Percentiles rank a stretch among this genome's conserved stretches.
Evolutionary conservation across 2,797 vertebrate genomes (phyloP).

Genomic region (Myoxocephalus aenaeus): DNA sequence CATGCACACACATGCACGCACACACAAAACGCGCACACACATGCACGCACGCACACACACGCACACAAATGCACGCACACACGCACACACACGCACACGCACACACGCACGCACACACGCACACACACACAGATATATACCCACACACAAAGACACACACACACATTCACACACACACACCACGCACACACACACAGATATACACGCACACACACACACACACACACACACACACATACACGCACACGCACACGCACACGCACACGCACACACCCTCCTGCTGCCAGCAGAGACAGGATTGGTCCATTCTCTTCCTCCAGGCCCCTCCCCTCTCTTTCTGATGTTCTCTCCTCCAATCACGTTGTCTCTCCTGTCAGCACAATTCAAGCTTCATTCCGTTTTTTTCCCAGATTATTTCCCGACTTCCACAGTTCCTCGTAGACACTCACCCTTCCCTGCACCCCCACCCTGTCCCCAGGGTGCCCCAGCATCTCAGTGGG

Average conservation of each 20-base stretch:
- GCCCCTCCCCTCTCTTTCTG: slow-evolving; percentile 22
- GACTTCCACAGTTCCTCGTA: slow-evolving; percentile 43
- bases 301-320: slow-evolving; percentile 56
- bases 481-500: slow-evolving; percentile 74
- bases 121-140: slow-evolving; percentile 10
- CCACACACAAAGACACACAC: too few relatives aligned
- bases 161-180: slow-evolving; percentile 21
- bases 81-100: too few relatives aligned
- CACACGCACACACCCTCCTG: slow-evolving; percentile 45
- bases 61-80: too few relatives aligned
- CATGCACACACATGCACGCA: too few relatives aligned
- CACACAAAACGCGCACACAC: too few relatives aligned
- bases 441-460: slow-evolving; percentile 24
- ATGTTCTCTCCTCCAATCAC: slow-evolving; percentile 54
- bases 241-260: slow-evolving; percentile 16
- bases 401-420: slow-evolving; percentile 27
- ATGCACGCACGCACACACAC: too few relatives aligned
- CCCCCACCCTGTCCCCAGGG: slow-evolving; percentile 62
- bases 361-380: slow-evolving; percentile 51
- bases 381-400: slow-evolving; percentile 50
- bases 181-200: slow-evolving; percentile 24
- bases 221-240: slow-evolving; percentile 26
- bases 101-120: background rate
- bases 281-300: slow-evolving; percentile 64
- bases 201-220: slow-evolving; percentile 22